Conservation (phyloP, 2,888 invertebrate species). For the Callosobruchus maculatus region DNA sequence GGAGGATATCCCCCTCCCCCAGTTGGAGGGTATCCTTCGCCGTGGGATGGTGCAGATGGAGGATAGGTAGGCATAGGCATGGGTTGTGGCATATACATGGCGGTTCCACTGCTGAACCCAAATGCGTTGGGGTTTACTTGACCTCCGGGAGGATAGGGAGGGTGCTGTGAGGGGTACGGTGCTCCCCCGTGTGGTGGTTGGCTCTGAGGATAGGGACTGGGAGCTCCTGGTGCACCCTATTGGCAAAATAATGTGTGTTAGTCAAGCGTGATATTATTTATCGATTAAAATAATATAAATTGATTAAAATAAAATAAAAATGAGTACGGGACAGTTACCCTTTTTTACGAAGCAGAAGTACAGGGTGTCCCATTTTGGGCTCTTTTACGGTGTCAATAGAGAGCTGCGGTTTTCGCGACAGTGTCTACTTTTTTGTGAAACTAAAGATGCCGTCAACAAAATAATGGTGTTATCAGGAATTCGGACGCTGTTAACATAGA, state of each 20-base stretch:
- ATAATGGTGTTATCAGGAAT: no score
- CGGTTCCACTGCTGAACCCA: slow-evolving; percentile 50
- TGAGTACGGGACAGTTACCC: no score
- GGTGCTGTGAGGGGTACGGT: slow-evolving; percentile 40
- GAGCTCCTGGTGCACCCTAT: slow-evolving; percentile 26
- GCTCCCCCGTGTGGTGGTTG: slow-evolving; percentile 34
- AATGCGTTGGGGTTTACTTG: slow-evolving; percentile 47
- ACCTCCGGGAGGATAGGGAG: slow-evolving; percentile 33
- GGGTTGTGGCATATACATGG: slow-evolving; percentile 52
- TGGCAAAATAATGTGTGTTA: not conserved
- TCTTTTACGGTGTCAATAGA: no score
- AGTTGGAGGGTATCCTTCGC: slow-evolving; percentile 16
- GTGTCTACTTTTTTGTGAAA: no score
- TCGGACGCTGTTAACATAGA: no score
- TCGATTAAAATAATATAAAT: no score
- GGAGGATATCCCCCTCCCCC: slow-evolving; percentile 26
- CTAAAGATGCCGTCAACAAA: no score
- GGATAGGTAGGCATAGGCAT: slow-evolving; percentile 42
- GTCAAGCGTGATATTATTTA: not conserved
- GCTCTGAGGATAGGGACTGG: slow-evolving; percentile 34
- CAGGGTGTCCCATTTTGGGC: no score
- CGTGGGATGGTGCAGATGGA: slow-evolving; percentile 21
- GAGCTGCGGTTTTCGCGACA: no score
- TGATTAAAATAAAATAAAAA: no score
- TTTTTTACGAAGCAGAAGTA: no score